Conservation (phyloP, 2,113 vertebrate species). For the Serilophus lunatus region DNA sequence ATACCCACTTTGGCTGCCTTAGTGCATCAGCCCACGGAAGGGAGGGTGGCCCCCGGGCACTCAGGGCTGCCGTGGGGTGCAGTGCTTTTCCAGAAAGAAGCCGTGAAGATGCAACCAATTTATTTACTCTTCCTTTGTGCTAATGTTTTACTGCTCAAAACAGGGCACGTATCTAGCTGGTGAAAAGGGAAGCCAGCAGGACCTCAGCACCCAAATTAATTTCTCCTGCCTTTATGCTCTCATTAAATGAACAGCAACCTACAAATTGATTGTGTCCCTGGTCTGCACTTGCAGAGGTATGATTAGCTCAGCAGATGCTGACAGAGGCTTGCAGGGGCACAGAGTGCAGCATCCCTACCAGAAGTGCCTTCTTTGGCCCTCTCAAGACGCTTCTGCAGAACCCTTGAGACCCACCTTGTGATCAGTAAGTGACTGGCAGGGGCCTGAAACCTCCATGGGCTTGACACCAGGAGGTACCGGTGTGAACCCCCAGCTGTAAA, state of each 20-base stretch:
- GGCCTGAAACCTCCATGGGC: neutral
- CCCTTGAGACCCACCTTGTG: neutral
- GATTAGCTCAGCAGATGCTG: neutral
- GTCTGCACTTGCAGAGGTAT: neutral
- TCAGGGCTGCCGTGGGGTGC: neutral
- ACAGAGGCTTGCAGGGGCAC: neutral
- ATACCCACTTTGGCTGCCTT: neutral
- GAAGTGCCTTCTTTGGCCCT: neutral
- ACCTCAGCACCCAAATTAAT: neutral
- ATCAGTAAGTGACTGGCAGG: neutral
- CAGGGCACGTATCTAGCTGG: neutral
- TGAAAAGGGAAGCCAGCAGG: neutral
- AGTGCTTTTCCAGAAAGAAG: slow-evolving; percentile 8
- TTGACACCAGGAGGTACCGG: neutral
- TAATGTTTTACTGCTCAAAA: neutral
- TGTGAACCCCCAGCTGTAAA: neutral
- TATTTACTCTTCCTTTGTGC: neutral
- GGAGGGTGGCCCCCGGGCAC: neutral
- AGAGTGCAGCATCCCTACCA: neutral
- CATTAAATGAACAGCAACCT: neutral
- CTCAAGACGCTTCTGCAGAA: neutral
- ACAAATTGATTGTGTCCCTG: too few species aligned
- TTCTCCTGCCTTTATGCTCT: neutral
- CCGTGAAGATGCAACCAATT: neutral
- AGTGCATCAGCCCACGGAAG: neutral